Percentiles rank a stretch among this genome's conserved stretches.
phyloP scores from a whole-genome alignment of 2,888 invertebrate genomes.

The Amphimallon solstitiale region DNA sequence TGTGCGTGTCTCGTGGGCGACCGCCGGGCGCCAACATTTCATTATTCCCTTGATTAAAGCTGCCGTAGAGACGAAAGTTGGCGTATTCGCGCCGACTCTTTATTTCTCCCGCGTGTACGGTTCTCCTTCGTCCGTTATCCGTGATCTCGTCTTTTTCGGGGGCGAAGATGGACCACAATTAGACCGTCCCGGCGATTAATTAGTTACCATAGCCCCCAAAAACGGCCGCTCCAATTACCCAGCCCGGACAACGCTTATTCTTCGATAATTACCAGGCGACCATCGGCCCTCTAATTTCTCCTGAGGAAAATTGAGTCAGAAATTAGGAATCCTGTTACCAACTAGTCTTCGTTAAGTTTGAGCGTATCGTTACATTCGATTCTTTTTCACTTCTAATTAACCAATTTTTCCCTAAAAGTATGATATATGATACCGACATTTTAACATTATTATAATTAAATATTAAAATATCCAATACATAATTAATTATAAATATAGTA shows the following conservation, averaged over 20 bases:
- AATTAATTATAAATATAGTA: no score
- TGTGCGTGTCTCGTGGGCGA: constrained; percentile 59
- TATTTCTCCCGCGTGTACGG: constrained; percentile 25
- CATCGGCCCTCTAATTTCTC: constrained; percentile 27
- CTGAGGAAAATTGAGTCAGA: constrained; percentile 4
- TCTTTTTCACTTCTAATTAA: no score
- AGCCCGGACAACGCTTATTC: constrained; percentile 21
- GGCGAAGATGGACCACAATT: constrained; percentile 26
- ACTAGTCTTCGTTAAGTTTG: background rate
- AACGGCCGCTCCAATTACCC: constrained; percentile 24
- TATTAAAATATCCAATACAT: no score
- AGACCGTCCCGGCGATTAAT: constrained; percentile 31
- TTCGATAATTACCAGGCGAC: constrained; percentile 17
- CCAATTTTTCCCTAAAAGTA: no score
- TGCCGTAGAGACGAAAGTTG: constrained; percentile 44
- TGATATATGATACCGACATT: no score
- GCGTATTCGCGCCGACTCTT: constrained; percentile 34
- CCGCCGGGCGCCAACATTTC: constrained; percentile 63
- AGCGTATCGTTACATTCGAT: no score
- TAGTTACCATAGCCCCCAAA: constrained; percentile 12
- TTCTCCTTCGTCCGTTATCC: background rate
- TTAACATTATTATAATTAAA: no score
- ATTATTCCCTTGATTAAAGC: constrained; percentile 62
- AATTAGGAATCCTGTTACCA: constrained; percentile 13
- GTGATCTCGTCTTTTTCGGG: background rate